Evolutionary conservation across 2,888 invertebrate genomes (phyloP), one percentile per base, ranked within the genome.

Genomic region (Meiosimyza decipiens): DNA sequence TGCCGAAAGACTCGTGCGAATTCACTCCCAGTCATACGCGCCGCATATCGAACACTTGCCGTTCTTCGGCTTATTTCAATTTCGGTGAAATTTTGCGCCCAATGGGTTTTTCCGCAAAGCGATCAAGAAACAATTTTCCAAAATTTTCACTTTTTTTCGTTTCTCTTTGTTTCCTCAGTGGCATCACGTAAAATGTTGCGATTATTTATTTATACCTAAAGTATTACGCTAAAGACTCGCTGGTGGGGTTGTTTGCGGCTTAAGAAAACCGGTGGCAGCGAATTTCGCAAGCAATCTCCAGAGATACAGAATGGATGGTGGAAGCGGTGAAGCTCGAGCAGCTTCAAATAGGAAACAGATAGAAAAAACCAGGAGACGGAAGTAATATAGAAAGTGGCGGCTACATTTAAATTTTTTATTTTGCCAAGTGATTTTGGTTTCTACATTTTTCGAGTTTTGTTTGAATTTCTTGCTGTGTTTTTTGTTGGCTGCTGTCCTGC

Each of bases 61-160:
- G 22, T 28, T 28, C 40, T 18, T 11, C 9, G 18, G 22, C 15
- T 60, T 28, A 4, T 16, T 60, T 60, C 33, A 33, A 33, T 60
- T 40, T 40, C 9, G 40, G 40, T 40, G 40, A 9, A 40, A 40
- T 40, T 50, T 65, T 51, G 51, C 13, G 59, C 28, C 62, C n/a
- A 11, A 7, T 52, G 22, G 16, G 15, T 79, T 81, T 81, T 82
- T 82, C 82, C 82, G 84, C 83, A 83, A 83, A 85, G 82, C 83
- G 84, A 85, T 85, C 85, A 85, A 84, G 83, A 85, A 85, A 85
- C 85, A 84, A 85, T 85, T 85, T 84, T 80, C 80, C 81, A 82
- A 82, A 57, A 62, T 59, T 50, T 57, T 49, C 55, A 60, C 63
- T 72, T 59, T 73, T 62, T 49, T 55, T 59, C 71, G 71, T 50